These are phyloP conservation scores for Tenodera sinensis DNA, from an alignment of 2,888 invertebrate species.

Conservation along the genomic window DNA sequence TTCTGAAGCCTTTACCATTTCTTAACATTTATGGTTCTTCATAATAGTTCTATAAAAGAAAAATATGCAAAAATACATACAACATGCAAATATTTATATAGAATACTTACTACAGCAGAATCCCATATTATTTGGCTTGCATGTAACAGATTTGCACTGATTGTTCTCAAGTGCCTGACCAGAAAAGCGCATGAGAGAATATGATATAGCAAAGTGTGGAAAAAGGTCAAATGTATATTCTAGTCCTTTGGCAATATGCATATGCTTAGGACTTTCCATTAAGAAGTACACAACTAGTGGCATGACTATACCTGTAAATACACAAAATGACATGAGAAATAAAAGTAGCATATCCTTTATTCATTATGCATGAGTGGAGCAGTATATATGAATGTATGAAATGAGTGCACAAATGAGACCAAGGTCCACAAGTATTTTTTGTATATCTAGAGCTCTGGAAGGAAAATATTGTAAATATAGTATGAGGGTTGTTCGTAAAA, in stretches of 20 bases:
- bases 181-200: slow-evolving; percentile 26
- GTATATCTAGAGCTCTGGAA: no score
- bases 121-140: neutral
- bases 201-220: slow-evolving; percentile 31
- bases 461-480: no score
- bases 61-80: no score
- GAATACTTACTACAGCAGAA: neutral
- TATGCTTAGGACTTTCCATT: slow-evolving; percentile 19
- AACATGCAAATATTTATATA: neutral
- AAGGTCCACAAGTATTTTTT: no score
- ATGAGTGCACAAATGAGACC: no score
- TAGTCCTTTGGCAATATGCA: slow-evolving; percentile 13
- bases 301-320: slow-evolving; percentile 28
- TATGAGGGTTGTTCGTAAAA: no score
- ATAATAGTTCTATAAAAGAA: no score
- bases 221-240: slow-evolving; percentile 23
- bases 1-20: no score
- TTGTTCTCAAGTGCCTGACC: slow-evolving; percentile 27
- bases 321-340: neutral
- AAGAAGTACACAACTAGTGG: slow-evolving; percentile 27
- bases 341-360: no score
- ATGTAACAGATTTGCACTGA: slow-evolving; percentile 20
- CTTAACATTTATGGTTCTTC: no score
- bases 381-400: no score
- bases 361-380: no score